Evolutionary conservation across 2,888 invertebrate genomes (phyloP), one percentile per base, ranked within the genome.

Genomic region (Pachliopta kotzebuea): DNA sequence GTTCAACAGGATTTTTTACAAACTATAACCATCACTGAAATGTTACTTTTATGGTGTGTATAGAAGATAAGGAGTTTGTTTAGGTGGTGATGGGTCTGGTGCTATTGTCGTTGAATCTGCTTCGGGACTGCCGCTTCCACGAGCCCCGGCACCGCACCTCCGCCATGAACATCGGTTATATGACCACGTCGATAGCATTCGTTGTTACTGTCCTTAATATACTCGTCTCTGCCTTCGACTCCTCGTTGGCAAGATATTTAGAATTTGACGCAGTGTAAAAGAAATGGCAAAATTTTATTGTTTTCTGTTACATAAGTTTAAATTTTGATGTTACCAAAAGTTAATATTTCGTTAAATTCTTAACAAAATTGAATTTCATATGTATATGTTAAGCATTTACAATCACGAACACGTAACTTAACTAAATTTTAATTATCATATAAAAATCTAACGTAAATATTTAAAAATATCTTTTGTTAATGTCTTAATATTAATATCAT

Each of bases 201-300:
- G 81, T 94, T 66, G 94, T 96, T 60, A 96, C 96, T 7, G 94
- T 94, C 56, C 84, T 96, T 55, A 97, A 97, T 83, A 88, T 96
- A 31, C 88, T 96, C 59, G 95, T 96, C 69, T 94, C 96, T 37
- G 94, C 96, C 57, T 96, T 96, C 79, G 96, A 96, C 85, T 95
- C 96, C n/a, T 93, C 93, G 6, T 85, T 94, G 68, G 93, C 94
- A 65, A 87, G 86, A 84, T 93, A 93, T 80, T 63, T 82, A 45
- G 82, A 86, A 49, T 67, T 85, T 61, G 84, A 90, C 49, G 31
- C 31, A 8, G 42, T 64, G n/a, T 64, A 49, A 60, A 59, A 37
- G 14, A 37, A 14, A 37, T 37, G 11, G 14, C 14, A 37, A 14
- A 14, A 37, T 37, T 37, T 37, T 11, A 37, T 37, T 11, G 2